Evolutionary conservation across 1,140 invertebrate species (phyloP).

Genomic region (Bombyx mandarina): DNA sequence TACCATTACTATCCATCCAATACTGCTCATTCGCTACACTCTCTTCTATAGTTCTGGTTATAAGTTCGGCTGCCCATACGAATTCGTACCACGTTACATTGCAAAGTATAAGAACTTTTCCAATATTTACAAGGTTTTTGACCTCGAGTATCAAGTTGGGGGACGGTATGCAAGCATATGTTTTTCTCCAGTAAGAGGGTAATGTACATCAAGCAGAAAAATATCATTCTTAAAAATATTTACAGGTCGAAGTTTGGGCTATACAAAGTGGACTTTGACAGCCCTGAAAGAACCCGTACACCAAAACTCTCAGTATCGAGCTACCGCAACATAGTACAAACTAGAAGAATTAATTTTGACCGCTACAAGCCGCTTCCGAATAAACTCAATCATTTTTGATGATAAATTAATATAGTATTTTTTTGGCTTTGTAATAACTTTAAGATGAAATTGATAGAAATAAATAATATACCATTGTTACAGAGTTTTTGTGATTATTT

Average conservation of each 20-base stretch:
- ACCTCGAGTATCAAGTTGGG: too few relatives aligned
- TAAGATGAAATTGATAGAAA: too few relatives aligned
- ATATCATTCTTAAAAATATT: neutral
- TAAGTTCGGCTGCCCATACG: too few relatives aligned
- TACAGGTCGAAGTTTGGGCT: conserved; percentile 80
- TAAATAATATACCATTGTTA: neutral
- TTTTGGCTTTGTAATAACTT: too few relatives aligned
- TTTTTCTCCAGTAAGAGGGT: neutral
- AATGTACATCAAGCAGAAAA: neutral
- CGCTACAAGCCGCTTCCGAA: conserved; percentile 1
- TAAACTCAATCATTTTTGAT: conserved; percentile 1
- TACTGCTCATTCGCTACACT: too few relatives aligned
- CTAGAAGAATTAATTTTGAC: conserved; percentile 33
- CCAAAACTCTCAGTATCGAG: conserved; percentile 77
- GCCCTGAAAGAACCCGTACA: conserved; percentile 75
- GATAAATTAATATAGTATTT: neutral
- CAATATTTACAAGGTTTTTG: too few relatives aligned
- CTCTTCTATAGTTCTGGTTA: too few relatives aligned
- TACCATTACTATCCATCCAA: too few relatives aligned
- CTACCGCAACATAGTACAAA: conserved; percentile 39
- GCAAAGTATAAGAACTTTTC: too few relatives aligned
- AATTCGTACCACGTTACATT: too few relatives aligned
- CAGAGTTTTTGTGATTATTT: neutral
- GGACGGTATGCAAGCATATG: neutral
- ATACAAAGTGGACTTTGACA: conserved; percentile 80